A percentile compares a stretch with the other conserved stretches of the same genome.
Evolutionary conservation across 2,888 invertebrate genomes (phyloP).

Genomic region (Blera fallax): DNA sequence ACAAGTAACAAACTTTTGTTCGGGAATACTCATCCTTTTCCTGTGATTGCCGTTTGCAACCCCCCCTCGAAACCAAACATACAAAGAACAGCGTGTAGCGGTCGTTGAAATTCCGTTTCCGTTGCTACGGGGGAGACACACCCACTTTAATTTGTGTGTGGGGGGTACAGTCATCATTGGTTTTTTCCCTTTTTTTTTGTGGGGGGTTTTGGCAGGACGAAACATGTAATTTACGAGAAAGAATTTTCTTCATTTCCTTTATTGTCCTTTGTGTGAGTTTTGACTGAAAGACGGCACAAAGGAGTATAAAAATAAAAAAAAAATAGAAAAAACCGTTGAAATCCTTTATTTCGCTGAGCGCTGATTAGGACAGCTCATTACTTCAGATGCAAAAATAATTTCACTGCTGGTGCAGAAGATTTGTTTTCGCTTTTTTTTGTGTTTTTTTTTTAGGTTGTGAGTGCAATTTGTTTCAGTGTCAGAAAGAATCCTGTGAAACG

Average conservation of each 20-base stretch:
- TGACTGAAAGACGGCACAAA: constrained; percentile 25
- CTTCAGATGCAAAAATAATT: constrained; percentile 61
- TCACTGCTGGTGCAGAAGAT: background rate
- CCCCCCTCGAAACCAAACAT: background rate
- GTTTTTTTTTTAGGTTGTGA: background rate
- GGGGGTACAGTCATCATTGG: constrained; percentile 34
- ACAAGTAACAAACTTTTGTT: constrained; percentile 61
- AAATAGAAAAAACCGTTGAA: background rate
- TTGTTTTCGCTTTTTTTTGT: background rate
- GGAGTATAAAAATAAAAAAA: background rate
- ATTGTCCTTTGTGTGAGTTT: constrained; percentile 40
- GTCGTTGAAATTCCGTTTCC: constrained; percentile 56
- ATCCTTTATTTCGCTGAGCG: background rate
- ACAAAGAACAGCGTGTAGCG: constrained; percentile 29
- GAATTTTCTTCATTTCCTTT: constrained; percentile 48
- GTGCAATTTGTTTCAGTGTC: constrained; percentile 64
- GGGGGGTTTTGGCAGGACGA: background rate
- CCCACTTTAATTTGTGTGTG: constrained; percentile 31
- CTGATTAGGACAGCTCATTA: constrained; percentile 72
- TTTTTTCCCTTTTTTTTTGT: background rate
- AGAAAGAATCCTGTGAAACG: constrained; percentile 14
- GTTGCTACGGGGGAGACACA: constrained; percentile 51
- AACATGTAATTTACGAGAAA: constrained; percentile 52
- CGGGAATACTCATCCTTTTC: constrained; percentile 43
- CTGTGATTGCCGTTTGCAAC: background rate